Evolutionary conservation across 2,888 invertebrate species (phyloP), one percentile per base, ranked within the genome.

Genomic region (Cyclophora albipunctata): DNA sequence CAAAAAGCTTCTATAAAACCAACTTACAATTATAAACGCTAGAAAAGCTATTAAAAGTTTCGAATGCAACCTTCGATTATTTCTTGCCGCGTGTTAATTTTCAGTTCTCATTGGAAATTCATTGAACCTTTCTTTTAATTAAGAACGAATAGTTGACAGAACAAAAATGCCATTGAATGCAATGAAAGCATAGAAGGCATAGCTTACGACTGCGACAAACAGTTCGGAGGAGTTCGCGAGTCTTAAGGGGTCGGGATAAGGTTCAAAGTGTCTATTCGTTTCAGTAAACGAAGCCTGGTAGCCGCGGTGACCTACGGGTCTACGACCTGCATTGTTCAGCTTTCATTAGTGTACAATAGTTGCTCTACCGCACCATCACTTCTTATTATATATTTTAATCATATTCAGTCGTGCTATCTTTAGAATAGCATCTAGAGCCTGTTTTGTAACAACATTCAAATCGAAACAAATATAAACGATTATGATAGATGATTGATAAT

Each of bases 281-380:
- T 59, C 60, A 53, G 59, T 43, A 44, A 50, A 64, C 63, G 69
- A 63, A 64, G 71, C 59, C 62, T 75, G 69, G 71, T 73, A 70
- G 73, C 67, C 68, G 77, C 69, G 73, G 72, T 80, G 80, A 81
- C 82, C 84, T 72, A 67, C 71, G 75, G 83, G 84, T 83, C 84
- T 75, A 74, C 80, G 85, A 84, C 84, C 84, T 73, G 77, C 74
- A 84, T 84, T 85, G 84, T 84, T 84, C 75, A 78, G 71, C 74
- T 78, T 79, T 72, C 78, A 80, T 80, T 76, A 75, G 60, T 78
- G 76, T 73, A 79, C 82, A 81, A 82, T 76, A 76, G 74, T 70
- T 66, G 68, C 62, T 64, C 68, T 63, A 55, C 56, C 54, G 59
- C 60, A 61, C 59, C 62, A 67, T 65, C 62, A 66, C 60, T 57